Conservation (phyloP, 2,113 vertebrate species). For the Archocentrus centrarchus region DNA sequence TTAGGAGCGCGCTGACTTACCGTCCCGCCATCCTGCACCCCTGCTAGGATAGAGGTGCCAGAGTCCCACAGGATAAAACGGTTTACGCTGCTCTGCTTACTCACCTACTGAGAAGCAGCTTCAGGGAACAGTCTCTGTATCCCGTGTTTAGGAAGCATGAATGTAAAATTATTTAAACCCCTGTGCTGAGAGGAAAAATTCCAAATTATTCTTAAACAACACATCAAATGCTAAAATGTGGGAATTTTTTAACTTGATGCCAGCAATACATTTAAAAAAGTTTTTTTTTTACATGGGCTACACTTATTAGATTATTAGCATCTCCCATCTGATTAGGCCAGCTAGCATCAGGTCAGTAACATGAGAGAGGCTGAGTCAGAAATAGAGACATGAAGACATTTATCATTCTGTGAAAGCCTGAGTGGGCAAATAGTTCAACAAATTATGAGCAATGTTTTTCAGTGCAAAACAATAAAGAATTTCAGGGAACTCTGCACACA, state of each 20-base stretch:
- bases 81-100: conserved; percentile 37
- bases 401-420: not conserved
- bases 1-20: conserved; percentile 67
- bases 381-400: not conserved
- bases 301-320: not conserved
- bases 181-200: not conserved
- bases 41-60: conserved; percentile 23
- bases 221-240: not conserved
- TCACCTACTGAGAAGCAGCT: conserved; percentile 40
- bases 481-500: not conserved
- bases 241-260: not conserved
- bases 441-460: not conserved
- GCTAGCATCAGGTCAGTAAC: not conserved
- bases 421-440: not conserved
- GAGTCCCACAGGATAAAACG: conserved; percentile 22
- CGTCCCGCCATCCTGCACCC: conserved; percentile 31
- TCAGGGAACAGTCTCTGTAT: not conserved
- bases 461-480: not conserved
- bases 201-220: not conserved
- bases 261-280: not conserved
- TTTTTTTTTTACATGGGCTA: not conserved
- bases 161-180: not conserved
- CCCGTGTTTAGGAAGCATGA: not conserved
- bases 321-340: not conserved
- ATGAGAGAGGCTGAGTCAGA: not conserved